Base-by-base conservation (phyloP, 2,888 invertebrate species). In the Netelia inedita region DNA sequence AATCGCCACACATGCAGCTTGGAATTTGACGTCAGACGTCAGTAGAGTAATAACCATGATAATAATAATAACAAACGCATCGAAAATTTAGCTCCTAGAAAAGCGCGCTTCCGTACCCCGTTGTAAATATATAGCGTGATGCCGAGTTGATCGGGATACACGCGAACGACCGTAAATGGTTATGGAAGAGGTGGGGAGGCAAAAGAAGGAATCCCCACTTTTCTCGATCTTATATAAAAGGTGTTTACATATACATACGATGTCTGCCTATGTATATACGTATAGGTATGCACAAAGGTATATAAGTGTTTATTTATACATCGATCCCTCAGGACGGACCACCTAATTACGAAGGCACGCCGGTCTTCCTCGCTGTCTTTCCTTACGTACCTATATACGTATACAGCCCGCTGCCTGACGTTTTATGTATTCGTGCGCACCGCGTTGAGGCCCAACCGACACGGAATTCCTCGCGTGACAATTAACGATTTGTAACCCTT, bases 401-500 rank as follows among this genome's bases (percentile, higher is more conserved):
- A 28, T 68, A 53, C 46, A 55, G 57, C 35, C 53, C 21, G 61
- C 23, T n/a, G 23, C 46, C 61, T 55, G 74, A 79, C 59, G 35
- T 71, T 76, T 68, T 53, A 19, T 68, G 66, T 53, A 79, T 79
- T 71, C 71, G 63, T 66, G 66, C 28, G 76, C 59, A 76, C 78
- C 83, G 73, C 75, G 79, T 83, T 82, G 83, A 85, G 35, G 74
- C 78, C 84, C 85, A 87, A 88, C 74, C 85, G 87, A 85, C 82
- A 66, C n/a, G 53, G 84, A 89, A 89, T 90, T 90, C 89, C 88
- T 90, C 88, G 90, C 91, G 92, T 91, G 92, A 91, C 91, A 91
- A 92, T 92, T 91, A 91, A 91, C 91, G 90, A 92, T 92, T 91
- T 91, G 91, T 91, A 89, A 88, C 87, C 85, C 86, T 90, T 89